Conservation (phyloP, 2,888 invertebrate species). For the Sesia bembeciformis region DNA sequence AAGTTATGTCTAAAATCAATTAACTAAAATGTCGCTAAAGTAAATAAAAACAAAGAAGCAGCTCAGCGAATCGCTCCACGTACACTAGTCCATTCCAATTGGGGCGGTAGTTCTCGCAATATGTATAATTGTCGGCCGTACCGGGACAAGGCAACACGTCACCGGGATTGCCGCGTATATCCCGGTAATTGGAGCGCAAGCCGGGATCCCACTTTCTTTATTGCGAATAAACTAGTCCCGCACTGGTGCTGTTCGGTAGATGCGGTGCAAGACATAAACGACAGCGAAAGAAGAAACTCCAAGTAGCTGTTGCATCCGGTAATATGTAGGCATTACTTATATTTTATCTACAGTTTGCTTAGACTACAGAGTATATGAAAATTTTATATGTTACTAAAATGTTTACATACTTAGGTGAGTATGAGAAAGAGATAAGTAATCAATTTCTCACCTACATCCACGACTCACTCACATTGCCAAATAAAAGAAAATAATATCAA, state of each 20-base stretch:
- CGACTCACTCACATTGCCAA: too few relatives aligned
- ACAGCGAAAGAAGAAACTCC: neutral
- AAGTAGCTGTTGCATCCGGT: too few relatives aligned
- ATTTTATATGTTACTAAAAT: too few relatives aligned
- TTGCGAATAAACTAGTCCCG: conserved; percentile 70
- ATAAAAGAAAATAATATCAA: too few relatives aligned
- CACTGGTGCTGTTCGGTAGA: conserved; percentile 54
- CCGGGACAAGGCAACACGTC: conserved; percentile 59
- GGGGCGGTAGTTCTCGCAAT: conserved; percentile 43
- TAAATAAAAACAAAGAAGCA: conserved; percentile 28
- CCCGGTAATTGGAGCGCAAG: conserved; percentile 71
- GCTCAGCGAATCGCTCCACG: conserved; percentile 26
- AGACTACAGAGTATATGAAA: too few relatives aligned
- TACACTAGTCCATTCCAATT: conserved; percentile 35
- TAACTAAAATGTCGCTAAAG: neutral
- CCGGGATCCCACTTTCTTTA: conserved; percentile 73
- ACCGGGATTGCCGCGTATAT: conserved; percentile 69
- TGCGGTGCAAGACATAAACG: conserved; percentile 17
- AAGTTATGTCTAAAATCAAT: neutral
- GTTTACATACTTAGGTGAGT: too few relatives aligned
- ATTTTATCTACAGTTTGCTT: too few relatives aligned
- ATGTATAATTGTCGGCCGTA: conserved; percentile 60
- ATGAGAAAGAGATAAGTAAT: too few relatives aligned
- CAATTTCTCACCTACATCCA: too few relatives aligned
- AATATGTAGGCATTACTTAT: too few relatives aligned